Base-by-base conservation (phyloP, 2,113 vertebrate species). In the Noturus placidus region DNA sequence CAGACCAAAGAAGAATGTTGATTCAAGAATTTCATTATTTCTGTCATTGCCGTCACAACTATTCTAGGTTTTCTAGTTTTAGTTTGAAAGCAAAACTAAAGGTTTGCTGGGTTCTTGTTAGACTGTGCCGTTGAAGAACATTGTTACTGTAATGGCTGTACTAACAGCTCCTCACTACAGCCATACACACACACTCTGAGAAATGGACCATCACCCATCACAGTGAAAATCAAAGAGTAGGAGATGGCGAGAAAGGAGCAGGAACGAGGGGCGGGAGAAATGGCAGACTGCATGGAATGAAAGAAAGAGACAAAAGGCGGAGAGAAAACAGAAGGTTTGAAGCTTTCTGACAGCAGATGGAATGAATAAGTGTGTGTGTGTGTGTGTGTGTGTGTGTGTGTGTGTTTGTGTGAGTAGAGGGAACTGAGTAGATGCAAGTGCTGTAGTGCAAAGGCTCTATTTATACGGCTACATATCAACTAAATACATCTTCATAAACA, bases 111-210 rank as follows among this genome's bases (percentile, higher is more conserved):
- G 13, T 17, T 35, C 30, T 17, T 69, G 27, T 30, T 67, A 30
- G 17, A 74, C 20, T 74, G 52, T 35, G 30, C 67, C 35, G 30
- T 46, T 25, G 38, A 46, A 76, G 13, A 50, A 27, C 42, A 50
- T 77, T 50, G 74, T n/a, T 86, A 83, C 42, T 90, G 63, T 88
- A 90, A 88, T 86, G 85, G 83, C 87, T 84, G 85, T 67, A 86
- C 72, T 89, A 89, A 90, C 82, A 88, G 79, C 46, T 54, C 79
- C 84, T 88, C 65, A 87, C 87, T 70, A 86, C 61, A 83, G 77
- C 79, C 67, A 9, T 50, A 50, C 42, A 46, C 42, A 46, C 38
- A 42, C 42, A 69, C 46, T 33, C 78, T 86, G 85, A 89, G 61
- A 90, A 90, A 90, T 86, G 83, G 77, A 85, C 88, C 46, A 50